A percentile compares a stretch with the other conserved stretches of the same genome.
Evolutionary conservation across 2,888 invertebrate species (phyloP).

Genomic region (Drosophila yooni): DNA sequence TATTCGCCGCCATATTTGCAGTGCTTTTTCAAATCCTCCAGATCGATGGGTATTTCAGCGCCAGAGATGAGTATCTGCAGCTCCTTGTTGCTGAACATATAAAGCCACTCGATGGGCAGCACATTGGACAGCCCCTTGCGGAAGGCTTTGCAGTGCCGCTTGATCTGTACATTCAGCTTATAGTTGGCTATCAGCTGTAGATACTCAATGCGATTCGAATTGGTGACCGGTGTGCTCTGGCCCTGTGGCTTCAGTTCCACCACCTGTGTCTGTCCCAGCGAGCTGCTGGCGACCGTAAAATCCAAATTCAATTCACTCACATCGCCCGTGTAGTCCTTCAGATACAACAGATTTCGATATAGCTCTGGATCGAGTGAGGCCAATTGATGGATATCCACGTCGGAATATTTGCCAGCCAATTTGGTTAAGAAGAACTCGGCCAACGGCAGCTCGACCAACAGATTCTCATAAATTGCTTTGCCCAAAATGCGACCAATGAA

Average conservation of each 20-base stretch:
- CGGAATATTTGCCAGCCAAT: conserved; percentile 90
- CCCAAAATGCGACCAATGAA: conserved; percentile 97
- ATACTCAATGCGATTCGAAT: conserved; percentile 97
- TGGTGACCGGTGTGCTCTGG: conserved; percentile 94
- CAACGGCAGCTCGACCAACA: conserved; percentile 96
- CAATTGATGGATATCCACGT: conserved; percentile 95
- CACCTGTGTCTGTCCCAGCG: conserved; percentile 94
- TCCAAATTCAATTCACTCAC: conserved; percentile 95
- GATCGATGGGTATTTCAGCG: conserved; percentile 96
- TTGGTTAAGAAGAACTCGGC: conserved; percentile 98
- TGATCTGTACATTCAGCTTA: conserved; percentile 95
- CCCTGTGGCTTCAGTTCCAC: conserved; percentile 97
- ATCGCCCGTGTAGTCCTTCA: conserved; percentile 94
- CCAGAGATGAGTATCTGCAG: conserved; percentile 98
- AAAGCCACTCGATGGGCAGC: conserved; percentile 95
- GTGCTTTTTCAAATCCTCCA: conserved; percentile 93
- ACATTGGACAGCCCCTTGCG: conserved; percentile 96
- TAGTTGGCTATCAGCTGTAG: conserved; percentile 98
- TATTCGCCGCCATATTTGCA: conserved; percentile 97
- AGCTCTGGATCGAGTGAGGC: conserved; percentile 95
- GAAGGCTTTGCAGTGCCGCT: conserved; percentile 94
- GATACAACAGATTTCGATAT: conserved; percentile 94
- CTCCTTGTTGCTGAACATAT: conserved; percentile 97
- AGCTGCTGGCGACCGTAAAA: conserved; percentile 95
- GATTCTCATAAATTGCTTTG: conserved; percentile 97